phyloP scores from a whole-genome alignment of 1,140 invertebrate genomes.

The Venustaconcha ellipsiformis region DNA sequence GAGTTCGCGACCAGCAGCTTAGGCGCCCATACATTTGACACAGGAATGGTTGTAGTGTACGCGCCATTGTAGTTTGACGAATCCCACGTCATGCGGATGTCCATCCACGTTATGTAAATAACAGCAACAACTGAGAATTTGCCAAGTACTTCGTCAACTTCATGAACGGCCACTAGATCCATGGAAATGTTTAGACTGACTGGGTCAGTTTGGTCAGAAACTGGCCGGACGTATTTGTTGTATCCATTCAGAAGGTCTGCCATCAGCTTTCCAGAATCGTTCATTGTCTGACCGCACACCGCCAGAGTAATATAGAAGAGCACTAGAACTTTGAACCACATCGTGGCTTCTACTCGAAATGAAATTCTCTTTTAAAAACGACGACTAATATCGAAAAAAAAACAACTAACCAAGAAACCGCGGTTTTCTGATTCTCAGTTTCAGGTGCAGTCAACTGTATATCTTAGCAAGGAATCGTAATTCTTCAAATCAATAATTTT shows the following conservation, averaged over 20 bases:
- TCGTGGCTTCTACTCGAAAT: too few relatives aligned
- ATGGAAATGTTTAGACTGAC: slow-evolving; percentile 24
- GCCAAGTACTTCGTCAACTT: slow-evolving; percentile 24
- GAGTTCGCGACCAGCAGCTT: slow-evolving; percentile 23
- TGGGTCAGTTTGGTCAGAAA: slow-evolving; percentile 8
- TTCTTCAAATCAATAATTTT: too few relatives aligned
- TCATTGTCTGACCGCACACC: too few relatives aligned
- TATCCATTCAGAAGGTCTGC: background rate
- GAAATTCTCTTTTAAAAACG: too few relatives aligned
- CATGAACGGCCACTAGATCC: slow-evolving; percentile 16
- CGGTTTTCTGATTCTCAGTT: too few relatives aligned
- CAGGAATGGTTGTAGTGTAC: background rate
- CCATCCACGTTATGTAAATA: slow-evolving; percentile 17
- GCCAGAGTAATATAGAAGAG: too few relatives aligned
- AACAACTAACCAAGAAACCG: too few relatives aligned
- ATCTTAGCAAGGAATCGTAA: too few relatives aligned
- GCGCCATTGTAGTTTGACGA: slow-evolving; percentile 13
- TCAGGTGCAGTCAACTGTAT: too few relatives aligned
- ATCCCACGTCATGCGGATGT: slow-evolving; percentile 30
- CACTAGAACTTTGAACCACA: too few relatives aligned
- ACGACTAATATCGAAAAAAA: too few relatives aligned
- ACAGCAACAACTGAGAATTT: slow-evolving; percentile 23
- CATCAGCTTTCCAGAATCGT: too few relatives aligned
- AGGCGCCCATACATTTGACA: slow-evolving; percentile 34
- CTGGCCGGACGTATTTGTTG: slow-evolving; percentile 29